A percentile compares a stretch with the other conserved stretches of the same genome.
Conservation (phyloP, 1,140 invertebrate species). For the Neodiprion fabricii region DNA sequence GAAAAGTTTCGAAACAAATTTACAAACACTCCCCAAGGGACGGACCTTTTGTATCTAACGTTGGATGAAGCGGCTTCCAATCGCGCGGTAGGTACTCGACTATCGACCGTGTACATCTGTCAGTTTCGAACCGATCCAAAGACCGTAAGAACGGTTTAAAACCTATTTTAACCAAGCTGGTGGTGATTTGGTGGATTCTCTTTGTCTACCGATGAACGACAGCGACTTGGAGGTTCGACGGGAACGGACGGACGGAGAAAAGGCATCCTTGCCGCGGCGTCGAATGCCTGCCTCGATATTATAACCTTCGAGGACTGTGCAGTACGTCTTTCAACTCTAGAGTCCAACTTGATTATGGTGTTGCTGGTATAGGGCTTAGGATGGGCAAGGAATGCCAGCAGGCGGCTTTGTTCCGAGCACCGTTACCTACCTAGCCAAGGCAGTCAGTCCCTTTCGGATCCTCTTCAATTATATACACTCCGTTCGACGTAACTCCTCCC, state of each 20-base stretch:
- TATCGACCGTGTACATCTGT: no score
- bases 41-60: no score
- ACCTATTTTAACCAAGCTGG: no score
- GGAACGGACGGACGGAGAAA: background rate
- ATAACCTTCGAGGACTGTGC: background rate
- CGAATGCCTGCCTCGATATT: no score
- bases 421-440: background rate
- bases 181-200: background rate
- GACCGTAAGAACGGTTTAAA: no score
- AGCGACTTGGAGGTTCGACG: background rate
- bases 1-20: no score
- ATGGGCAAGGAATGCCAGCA: slow-evolving; percentile 6
- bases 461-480: background rate
- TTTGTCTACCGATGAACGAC: background rate
- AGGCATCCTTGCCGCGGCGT: background rate
- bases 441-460: slow-evolving; percentile 4
- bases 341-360: slow-evolving; percentile 2
- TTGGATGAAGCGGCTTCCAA: no score
- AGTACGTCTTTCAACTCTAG: slow-evolving; percentile 5
- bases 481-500: background rate
- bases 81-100: no score
- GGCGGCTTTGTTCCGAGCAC: slow-evolving; percentile 2
- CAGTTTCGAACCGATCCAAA: no score
- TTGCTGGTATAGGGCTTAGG: background rate
- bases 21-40: no score